A percentile compares a stretch with the other conserved stretches of the same genome.
Conservation (phyloP, 2,797 vertebrate species). For the Anniella stebbinsi region DNA sequence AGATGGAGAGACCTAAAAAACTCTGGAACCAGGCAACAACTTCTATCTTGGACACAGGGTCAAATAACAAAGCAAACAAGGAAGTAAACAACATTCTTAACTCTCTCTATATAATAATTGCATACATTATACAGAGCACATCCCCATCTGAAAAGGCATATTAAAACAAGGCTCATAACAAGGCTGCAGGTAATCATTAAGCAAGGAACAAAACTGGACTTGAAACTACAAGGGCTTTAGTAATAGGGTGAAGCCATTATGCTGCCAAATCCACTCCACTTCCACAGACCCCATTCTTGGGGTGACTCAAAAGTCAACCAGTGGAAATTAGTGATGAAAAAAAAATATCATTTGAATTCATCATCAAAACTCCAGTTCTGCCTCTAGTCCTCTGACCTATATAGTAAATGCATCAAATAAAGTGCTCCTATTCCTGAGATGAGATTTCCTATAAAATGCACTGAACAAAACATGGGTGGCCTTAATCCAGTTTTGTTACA, state of each 20-base stretch:
- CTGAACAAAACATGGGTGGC: background rate
- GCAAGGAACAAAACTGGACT: background rate
- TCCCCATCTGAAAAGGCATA: background rate
- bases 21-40: background rate
- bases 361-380: background rate
- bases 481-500: background rate
- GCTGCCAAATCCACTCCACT: background rate
- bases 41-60: background rate
- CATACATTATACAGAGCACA: background rate
- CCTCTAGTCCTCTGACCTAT: background rate
- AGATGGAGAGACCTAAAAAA: background rate
- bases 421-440: background rate
- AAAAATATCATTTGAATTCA: background rate
- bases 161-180: background rate
- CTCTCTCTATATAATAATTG: background rate
- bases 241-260: background rate
- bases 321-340: background rate
- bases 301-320: background rate
- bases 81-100: background rate
- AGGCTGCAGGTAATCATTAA: background rate
- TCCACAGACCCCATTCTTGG: background rate
- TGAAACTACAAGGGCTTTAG: background rate
- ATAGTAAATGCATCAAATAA: background rate
- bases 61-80: background rate
- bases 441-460: background rate